Evolutionary conservation across 2,888 invertebrate genomes (phyloP).

Genomic region (Gymnoscelis rufifasciata): DNA sequence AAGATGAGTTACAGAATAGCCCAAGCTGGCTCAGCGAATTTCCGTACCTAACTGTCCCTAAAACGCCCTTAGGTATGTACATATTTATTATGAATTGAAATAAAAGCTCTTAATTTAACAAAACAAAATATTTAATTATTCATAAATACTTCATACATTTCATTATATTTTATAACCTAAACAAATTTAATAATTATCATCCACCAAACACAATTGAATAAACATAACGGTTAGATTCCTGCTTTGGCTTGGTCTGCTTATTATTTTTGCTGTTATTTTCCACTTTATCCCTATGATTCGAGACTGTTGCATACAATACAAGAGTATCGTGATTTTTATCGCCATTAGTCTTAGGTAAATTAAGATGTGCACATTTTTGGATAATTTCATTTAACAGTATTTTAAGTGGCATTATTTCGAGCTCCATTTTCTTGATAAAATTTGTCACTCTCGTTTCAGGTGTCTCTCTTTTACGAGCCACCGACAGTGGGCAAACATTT

Average conservation of each 20-base stretch:
- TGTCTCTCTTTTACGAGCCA: constrained; percentile 27
- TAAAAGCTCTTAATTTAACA: background rate
- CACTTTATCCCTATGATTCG: constrained; percentile 16
- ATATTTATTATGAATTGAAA: too few species aligned
- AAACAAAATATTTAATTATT: constrained; percentile 5
- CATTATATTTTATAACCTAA: constrained; percentile 11
- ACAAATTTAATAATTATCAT: constrained; percentile 29
- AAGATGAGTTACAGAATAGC: too few species aligned
- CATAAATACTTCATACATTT: too few species aligned
- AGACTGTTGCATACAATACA: constrained; percentile 22
- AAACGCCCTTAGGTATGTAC: too few species aligned
- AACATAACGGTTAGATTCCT: constrained; percentile 58
- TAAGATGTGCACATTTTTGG: constrained; percentile 47
- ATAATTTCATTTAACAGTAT: constrained; percentile 51
- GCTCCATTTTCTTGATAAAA: constrained; percentile 49
- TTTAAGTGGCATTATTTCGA: constrained; percentile 58
- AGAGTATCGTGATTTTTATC: constrained; percentile 11
- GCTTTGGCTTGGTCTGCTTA: constrained; percentile 27
- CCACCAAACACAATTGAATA: constrained; percentile 62
- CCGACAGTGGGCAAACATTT: constrained; percentile 3
- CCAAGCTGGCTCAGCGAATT: too few species aligned
- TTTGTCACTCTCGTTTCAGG: constrained; percentile 51
- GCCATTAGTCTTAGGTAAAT: constrained; percentile 28
- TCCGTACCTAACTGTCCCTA: too few species aligned
- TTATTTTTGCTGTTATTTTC: constrained; percentile 17